Percentiles rank a stretch among this genome's conserved stretches.
These are phyloP conservation scores for Nezara viridula DNA, from an alignment of 2,888 invertebrate genomes.

Conservation along the genomic window DNA sequence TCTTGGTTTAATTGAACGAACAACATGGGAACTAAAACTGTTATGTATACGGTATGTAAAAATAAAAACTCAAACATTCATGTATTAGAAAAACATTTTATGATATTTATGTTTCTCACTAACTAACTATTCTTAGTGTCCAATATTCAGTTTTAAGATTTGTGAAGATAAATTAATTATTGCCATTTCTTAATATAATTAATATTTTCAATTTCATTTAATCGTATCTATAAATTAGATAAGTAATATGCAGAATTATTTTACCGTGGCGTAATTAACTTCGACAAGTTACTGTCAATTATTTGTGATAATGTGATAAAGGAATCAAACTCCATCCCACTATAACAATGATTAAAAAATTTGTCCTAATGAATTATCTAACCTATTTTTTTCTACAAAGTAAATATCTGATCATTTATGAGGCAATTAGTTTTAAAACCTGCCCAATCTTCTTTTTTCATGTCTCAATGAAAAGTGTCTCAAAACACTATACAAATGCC, in stretches of 20 bases:
- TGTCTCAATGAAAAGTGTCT: no score
- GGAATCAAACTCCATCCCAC: background rate
- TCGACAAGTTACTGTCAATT: no score
- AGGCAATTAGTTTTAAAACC: no score
- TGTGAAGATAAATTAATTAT: no score
- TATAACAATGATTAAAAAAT: background rate
- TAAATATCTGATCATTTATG: background rate
- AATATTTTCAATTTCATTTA: background rate
- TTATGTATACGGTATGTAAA: conserved; percentile 69
- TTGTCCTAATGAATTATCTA: background rate
- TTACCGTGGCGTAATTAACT: background rate
- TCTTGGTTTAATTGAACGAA: background rate
- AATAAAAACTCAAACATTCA: background rate
- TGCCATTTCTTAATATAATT: no score
- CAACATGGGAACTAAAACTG: conserved; percentile 67
- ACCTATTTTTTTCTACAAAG: background rate
- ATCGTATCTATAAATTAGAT: background rate
- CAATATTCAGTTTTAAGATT: no score
- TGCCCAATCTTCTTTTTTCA: no score
- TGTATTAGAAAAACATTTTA: background rate
- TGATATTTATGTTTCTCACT: no score
- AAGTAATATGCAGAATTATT: background rate
- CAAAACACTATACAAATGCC: no score
- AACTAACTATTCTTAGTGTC: no score
- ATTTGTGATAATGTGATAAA: no score